A percentile compares a stretch with the other conserved stretches of the same genome.
phyloP scores from a whole-genome alignment of 2,797 vertebrate species.

The Cyprinodon diabolis region DNA sequence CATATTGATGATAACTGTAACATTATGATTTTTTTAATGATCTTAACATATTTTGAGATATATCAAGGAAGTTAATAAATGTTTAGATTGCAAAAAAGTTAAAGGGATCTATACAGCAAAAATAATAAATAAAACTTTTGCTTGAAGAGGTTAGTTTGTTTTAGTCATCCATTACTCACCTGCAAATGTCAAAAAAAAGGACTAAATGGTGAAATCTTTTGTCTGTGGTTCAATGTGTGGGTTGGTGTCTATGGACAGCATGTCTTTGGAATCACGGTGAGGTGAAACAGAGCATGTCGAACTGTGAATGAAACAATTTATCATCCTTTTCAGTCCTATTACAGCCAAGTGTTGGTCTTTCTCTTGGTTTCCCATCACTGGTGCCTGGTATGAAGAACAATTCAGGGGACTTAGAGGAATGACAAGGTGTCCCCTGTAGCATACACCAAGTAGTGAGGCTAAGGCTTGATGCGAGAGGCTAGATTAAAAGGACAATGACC shows the following conservation, averaged over 20 bases:
- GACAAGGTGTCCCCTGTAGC: slow-evolving; percentile 11
- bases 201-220: slow-evolving; percentile 29
- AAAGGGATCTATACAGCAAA: not conserved
- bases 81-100: not conserved
- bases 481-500: not conserved
- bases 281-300: slow-evolving; percentile 64
- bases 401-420: slow-evolving; percentile 24
- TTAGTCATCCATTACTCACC: not conserved
- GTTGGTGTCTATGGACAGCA: slow-evolving; percentile 40
- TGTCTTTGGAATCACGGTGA: slow-evolving; percentile 50
- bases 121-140: not conserved
- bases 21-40: not conserved
- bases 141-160: not conserved
- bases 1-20: too few species aligned
- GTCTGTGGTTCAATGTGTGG: slow-evolving; percentile 22
- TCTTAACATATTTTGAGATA: not conserved
- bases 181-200: slow-evolving; percentile 23
- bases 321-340: slow-evolving; percentile 69
- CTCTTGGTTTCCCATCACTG: slow-evolving; percentile 39
- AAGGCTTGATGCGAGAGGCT: not conserved
- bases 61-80: not conserved
- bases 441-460: not conserved
- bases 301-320: slow-evolving; percentile 65
- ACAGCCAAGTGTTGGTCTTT: slow-evolving; percentile 56
- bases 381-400: slow-evolving; percentile 42